Conservation (phyloP, 1,140 invertebrate species). For the Anthonomus grandis region DNA sequence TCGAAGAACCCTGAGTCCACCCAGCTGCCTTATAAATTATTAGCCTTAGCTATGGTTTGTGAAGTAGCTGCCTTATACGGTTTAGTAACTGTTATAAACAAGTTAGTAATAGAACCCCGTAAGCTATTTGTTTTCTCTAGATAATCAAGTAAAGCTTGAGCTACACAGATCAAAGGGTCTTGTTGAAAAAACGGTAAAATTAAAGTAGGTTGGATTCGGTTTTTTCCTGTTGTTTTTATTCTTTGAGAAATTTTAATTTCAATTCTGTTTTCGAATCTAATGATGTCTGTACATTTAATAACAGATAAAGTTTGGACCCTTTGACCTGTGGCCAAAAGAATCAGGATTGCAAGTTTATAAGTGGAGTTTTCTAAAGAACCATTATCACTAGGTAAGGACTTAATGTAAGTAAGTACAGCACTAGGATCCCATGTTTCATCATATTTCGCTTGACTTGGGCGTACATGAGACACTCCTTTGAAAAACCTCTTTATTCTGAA, state of each 20-base stretch:
- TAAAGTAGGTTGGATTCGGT: slow-evolving; percentile 8
- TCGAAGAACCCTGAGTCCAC: too few relatives aligned
- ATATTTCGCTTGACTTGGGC: slow-evolving; percentile 7
- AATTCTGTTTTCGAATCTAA: not conserved
- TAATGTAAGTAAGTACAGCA: slow-evolving; percentile 8
- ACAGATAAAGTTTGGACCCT: slow-evolving; percentile 12
- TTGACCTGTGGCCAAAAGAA: slow-evolving; percentile 12
- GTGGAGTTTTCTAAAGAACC: slow-evolving; percentile 5
- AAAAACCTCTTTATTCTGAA: slow-evolving; percentile 20
- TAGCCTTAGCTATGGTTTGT: too few relatives aligned
- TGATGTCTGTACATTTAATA: slow-evolving; percentile 7
- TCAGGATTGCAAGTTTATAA: slow-evolving; percentile 6
- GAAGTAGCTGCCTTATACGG: too few relatives aligned
- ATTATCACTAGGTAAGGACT: not conserved
- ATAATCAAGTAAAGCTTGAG: too few relatives aligned
- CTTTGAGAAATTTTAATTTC: slow-evolving; percentile 14
- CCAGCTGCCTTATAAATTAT: too few relatives aligned
- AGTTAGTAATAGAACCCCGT: too few relatives aligned
- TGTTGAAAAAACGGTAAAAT: slow-evolving; percentile 12
- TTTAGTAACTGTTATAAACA: too few relatives aligned
- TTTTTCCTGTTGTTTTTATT: slow-evolving; percentile 12
- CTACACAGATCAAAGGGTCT: slow-evolving; percentile 8
- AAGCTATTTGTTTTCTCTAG: too few relatives aligned
- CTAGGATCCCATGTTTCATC: slow-evolving; percentile 14
- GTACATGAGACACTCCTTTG: slow-evolving; percentile 6